phyloP scores from a whole-genome alignment of 2,113 vertebrate genomes.

The Myiozetetes cayanensis region DNA sequence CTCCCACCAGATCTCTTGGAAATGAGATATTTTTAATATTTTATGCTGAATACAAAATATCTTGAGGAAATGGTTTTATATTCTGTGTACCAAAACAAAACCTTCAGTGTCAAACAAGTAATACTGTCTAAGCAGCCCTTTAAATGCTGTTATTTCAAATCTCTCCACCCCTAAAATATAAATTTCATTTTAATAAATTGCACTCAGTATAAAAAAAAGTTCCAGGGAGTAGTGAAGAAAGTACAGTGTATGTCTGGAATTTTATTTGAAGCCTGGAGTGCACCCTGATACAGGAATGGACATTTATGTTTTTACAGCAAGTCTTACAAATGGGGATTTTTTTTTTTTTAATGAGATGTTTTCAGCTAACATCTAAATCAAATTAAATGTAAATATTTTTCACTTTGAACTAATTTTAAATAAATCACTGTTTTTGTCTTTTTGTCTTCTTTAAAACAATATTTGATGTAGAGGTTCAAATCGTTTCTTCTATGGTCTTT shows the following conservation, averaged over 20 bases:
- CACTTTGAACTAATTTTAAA: conserved; percentile 4
- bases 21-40: conserved; percentile 81
- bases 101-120: conserved; percentile 48
- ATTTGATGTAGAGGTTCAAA: neutral
- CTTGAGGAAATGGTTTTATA: conserved; percentile 75
- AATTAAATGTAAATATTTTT: conserved; percentile 45
- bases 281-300: neutral
- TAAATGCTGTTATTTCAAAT: conserved; percentile 39
- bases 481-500: neutral
- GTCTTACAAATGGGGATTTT: neutral
- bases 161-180: neutral
- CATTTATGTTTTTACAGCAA: neutral
- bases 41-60: conserved; percentile 77
- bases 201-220: neutral
- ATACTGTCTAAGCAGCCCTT: conserved; percentile 17
- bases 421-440: neutral
- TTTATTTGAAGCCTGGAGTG: conserved; percentile 23
- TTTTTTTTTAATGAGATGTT: conserved; percentile 3
- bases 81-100: conserved; percentile 73
- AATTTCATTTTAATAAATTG: conserved; percentile 9
- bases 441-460: conserved; percentile 7
- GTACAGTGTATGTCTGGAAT: neutral
- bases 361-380: conserved; percentile 21
- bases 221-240: neutral
- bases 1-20: conserved; percentile 78